Conservation (phyloP, 1,140 invertebrate genomes). For the Nasonia longicornis region DNA sequence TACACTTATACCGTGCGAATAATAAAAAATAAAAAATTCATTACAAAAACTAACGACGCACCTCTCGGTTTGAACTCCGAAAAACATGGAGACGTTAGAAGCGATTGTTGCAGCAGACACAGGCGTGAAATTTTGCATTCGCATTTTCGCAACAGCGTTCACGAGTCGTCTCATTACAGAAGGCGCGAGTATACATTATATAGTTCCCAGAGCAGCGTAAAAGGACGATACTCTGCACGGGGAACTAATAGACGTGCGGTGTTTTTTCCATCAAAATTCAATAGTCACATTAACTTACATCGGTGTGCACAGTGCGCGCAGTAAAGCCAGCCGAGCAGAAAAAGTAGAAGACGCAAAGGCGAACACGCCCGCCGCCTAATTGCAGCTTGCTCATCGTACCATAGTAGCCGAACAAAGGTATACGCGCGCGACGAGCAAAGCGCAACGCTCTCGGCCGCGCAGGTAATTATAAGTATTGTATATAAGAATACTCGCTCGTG, state of each 20-base stretch:
- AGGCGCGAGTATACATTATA: too few species aligned
- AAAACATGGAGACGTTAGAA: background rate
- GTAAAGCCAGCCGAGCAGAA: background rate
- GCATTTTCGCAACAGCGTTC: background rate
- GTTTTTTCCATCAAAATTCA: too few species aligned
- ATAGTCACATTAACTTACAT: too few species aligned
- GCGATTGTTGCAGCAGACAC: background rate
- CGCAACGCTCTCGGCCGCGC: background rate
- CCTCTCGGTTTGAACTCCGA: too few species aligned
- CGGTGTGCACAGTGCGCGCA: too few species aligned
- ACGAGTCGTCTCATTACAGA: background rate
- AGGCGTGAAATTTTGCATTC: background rate
- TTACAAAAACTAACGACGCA: too few species aligned
- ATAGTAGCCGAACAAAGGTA: background rate
- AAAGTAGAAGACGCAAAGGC: background rate
- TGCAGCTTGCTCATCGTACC: slow-evolving; percentile 3
- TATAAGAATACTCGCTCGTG: background rate
- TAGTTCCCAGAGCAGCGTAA: too few species aligned
- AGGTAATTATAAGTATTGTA: background rate
- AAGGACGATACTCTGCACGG: too few species aligned
- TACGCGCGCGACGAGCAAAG: background rate
- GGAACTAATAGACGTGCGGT: too few species aligned
- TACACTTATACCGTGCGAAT: too few species aligned
- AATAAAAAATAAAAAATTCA: too few species aligned
- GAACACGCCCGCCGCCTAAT: background rate